Base-by-base conservation (phyloP, 1,140 invertebrate species). In the Brachionus asplanchnoidis region DNA sequence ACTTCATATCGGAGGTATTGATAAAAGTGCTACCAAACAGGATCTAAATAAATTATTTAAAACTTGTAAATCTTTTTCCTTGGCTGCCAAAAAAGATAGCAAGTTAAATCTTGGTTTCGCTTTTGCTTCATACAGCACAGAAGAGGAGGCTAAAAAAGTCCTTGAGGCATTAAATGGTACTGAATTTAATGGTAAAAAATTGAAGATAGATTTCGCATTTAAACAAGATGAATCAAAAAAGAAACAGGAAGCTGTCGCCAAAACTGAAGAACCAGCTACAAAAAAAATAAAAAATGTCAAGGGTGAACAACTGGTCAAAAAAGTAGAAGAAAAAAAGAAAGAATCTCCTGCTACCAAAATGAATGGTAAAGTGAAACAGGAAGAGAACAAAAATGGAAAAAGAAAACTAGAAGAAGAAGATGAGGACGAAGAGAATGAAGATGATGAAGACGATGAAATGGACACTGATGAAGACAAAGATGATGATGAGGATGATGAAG, bases 61-160 rank as follows among this genome's bases (percentile, higher is more conserved):
- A 42, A 68, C 44, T 46, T 82, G 53, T 17, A 42, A 20, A n/a
- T 28, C 26, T 28, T 82, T 82, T 6, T 42, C 32, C 7, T 8
- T 82, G 53, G 46, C 79, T 23, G 5, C 32, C 4, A 82, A 82
- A 65, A 60, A 82, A 23, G 60, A 60, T 20, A 82, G 1, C 36
- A 44, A 44, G 3, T 46, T 65, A 12, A 82, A 82, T 46, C 56
- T 65, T 53, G 79, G 79, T 6, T 82, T 82, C 40, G 79, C 79
- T 12, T 82, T 82, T 68, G 79, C 26, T 14, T 17, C 9, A 36
- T 82, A 42, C n/a, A 60, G 11, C 1, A 82, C 8, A 26, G 26
- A 82, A 44, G 36, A 82, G 40, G 79, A 60, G 12, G 53, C 79
- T 32, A 68, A 60, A 60, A 82, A 82, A 65, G 79, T 14, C 20